Evolutionary conservation across 2,113 vertebrate species (phyloP).

Genomic region (Hyperopisus bebe): DNA sequence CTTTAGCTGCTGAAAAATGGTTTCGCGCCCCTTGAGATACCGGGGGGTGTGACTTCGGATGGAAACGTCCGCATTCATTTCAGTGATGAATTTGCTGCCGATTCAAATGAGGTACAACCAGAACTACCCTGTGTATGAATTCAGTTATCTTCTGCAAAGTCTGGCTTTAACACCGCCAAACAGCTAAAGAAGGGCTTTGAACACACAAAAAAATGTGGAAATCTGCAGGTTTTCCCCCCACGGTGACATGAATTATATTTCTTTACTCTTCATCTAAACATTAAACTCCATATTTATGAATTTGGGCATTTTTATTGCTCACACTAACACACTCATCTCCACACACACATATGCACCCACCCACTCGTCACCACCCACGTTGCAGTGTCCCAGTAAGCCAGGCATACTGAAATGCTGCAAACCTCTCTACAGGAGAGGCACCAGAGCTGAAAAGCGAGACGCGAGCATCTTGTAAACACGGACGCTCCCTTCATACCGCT

Average conservation of each 20-base stretch:
- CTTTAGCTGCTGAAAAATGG: not conserved
- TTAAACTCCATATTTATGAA: not conserved
- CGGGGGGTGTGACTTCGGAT: not conserved
- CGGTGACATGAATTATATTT: not conserved
- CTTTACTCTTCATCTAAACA: not conserved
- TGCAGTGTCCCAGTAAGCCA: not conserved
- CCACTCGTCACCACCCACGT: not conserved
- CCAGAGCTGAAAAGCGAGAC: not conserved
- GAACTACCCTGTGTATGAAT: not conserved
- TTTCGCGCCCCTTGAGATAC: not conserved
- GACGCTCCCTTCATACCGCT: not conserved
- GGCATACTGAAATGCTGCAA: not conserved
- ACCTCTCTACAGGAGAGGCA: not conserved
- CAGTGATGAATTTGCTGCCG: not conserved
- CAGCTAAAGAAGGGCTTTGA: not conserved
- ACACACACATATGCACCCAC: not conserved
- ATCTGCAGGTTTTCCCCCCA: not conserved
- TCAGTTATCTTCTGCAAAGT: not conserved
- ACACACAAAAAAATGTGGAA: not conserved
- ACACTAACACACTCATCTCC: not conserved
- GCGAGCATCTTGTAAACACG: not conserved
- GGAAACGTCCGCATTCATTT: not conserved
- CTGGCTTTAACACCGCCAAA: not conserved
- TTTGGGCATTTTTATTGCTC: not conserved
- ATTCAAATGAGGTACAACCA: not conserved